Evolutionary conservation across 1,140 invertebrate species (phyloP).

Genomic region (Stenopsyche tienmushanensis): DNA sequence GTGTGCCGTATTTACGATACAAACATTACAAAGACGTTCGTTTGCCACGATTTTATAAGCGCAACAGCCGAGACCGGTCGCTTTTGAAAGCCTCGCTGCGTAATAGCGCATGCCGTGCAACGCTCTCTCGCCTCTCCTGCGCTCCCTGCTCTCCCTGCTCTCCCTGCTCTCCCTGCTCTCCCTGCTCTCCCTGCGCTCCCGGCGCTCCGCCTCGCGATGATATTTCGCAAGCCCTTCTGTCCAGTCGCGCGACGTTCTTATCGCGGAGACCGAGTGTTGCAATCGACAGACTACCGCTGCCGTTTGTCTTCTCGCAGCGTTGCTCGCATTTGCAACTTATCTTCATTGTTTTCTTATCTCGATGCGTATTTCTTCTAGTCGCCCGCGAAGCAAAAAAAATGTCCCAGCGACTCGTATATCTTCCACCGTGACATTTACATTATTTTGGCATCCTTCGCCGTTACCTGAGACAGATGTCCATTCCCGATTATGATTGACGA

Average conservation of each 20-base stretch:
- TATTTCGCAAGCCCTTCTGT: neutral
- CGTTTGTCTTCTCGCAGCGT: too few species aligned
- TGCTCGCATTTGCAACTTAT: neutral
- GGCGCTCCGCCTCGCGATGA: neutral
- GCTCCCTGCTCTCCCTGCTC: too few species aligned
- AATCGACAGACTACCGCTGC: neutral
- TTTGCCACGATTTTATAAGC: neutral
- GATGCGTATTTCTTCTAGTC: neutral
- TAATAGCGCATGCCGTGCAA: neutral
- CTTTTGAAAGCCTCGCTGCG: slow-evolving; percentile 11
- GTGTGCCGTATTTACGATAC: slow-evolving; percentile 5
- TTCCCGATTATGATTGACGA: too few species aligned
- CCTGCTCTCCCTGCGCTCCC: too few species aligned
- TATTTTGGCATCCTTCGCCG: slow-evolving; percentile 3
- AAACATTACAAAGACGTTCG: slow-evolving; percentile 4
- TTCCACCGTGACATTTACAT: neutral
- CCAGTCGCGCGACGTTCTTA: neutral
- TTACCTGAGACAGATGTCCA: neutral
- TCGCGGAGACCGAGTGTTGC: neutral
- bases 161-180: too few species aligned
- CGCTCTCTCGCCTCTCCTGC: neutral
- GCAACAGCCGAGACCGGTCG: neutral
- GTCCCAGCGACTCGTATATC: neutral
- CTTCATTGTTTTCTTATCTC: neutral
- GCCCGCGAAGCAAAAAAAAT: neutral